Base-by-base conservation (phyloP, 2,113 vertebrate genomes). In the Siniperca knerii region DNA sequence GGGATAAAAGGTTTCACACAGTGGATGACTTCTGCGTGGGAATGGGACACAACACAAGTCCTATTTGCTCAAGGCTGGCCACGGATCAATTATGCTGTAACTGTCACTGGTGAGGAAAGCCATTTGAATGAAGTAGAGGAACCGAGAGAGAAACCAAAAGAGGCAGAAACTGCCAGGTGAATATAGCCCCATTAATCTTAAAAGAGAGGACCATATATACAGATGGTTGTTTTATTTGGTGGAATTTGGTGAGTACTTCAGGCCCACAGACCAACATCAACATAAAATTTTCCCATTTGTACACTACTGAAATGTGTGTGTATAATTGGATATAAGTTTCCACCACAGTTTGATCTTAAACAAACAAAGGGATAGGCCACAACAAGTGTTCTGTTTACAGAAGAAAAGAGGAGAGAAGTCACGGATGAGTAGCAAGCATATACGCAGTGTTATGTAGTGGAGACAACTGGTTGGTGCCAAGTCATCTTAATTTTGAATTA, bases 1-100 rank as follows among this genome's bases (percentile, higher is more conserved):
- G 57, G 76, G 80, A 92, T 90, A 93, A 92, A 92, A 86, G 90
- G 62, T 85, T 87, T 79, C n/a, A 79, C 81, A 92, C 91, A 91
- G 84, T 71, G 66, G 71, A 86, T 92, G 84, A 92, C 91, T 95
- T 92, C 71, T 90, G 71, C 66, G 65, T 90, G 87, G 82, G 87
- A 95, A 87, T 67, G 29, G 75, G 76, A 70, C 78, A 88, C 89
- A 90, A 77, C 67, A 75, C 69, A 23, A 33, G 83, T 85, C 64
- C 76, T 91, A 66, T 90, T 93, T 90, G 88, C 76, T 62, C 29
- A 83, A 83, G 87, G 88, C 77, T 90, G 84, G 88, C 73, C 83
- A 29, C 8, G 37, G 58, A 85, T 93, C 87, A 93, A 82, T 90
- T 86, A 89, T 85, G 85, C 61, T 84, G 81, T 87, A 90, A 93